These are phyloP conservation scores for Volucella bombylans DNA, from an alignment of 2,888 invertebrate genomes.

Conservation along the genomic window DNA sequence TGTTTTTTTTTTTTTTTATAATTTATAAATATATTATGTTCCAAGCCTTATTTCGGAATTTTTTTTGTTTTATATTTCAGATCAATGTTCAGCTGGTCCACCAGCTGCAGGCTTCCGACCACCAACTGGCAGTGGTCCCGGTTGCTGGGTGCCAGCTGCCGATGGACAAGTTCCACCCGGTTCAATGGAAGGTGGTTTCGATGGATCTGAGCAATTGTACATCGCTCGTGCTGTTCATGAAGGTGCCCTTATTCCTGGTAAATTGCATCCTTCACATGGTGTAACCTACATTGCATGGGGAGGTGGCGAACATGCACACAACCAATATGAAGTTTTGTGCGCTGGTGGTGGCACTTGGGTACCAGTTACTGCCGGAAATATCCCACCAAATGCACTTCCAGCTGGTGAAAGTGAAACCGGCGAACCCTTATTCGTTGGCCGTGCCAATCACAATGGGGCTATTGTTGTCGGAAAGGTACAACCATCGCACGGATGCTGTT, in stretches of 20 bases:
- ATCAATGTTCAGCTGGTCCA: slow-evolving; percentile 44
- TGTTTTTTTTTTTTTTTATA: no score
- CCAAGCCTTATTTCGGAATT: neutral
- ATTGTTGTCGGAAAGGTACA: slow-evolving; percentile 92
- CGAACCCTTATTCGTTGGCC: slow-evolving; percentile 90
- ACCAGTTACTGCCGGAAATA: slow-evolving; percentile 85
- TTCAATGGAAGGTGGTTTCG: slow-evolving; percentile 86
- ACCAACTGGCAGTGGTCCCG: slow-evolving; percentile 79
- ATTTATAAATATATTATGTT: neutral
- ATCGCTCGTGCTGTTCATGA: slow-evolving; percentile 88
- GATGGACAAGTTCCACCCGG: slow-evolving; percentile 88
- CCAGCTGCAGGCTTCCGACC: slow-evolving; percentile 76
- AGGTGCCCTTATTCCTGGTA: slow-evolving; percentile 91
- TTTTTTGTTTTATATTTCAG: slow-evolving; percentile 67
- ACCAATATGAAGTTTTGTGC: slow-evolving; percentile 87
- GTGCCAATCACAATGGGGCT: slow-evolving; percentile 89
- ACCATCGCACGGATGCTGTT: slow-evolving; percentile 90
- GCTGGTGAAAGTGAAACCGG: slow-evolving; percentile 90
- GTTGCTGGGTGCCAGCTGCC: slow-evolving; percentile 85
- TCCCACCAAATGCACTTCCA: slow-evolving; percentile 89
- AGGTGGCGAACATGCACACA: slow-evolving; percentile 87
- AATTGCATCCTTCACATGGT: slow-evolving; percentile 86
- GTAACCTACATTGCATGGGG: slow-evolving; percentile 90
- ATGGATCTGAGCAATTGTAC: slow-evolving; percentile 85
- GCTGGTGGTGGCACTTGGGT: slow-evolving; percentile 87